Percentiles rank a stretch among this genome's conserved stretches.
Conservation (phyloP, 2,113 vertebrate genomes). For the Chrysemys picta region DNA sequence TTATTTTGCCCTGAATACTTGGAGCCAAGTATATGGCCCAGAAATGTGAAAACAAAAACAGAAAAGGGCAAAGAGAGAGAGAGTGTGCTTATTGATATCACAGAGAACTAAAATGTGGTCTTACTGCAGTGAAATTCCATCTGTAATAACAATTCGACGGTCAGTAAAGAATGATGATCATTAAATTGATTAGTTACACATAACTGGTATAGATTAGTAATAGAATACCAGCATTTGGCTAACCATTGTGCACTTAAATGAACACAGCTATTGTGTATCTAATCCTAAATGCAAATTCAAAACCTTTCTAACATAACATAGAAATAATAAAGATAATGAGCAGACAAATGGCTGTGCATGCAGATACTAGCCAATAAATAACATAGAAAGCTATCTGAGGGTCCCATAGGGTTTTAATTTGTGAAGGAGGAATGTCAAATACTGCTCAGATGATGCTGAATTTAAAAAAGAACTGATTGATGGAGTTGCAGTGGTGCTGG, state of each 20-base stretch:
- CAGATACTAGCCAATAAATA: not conserved
- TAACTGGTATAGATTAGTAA: not conserved
- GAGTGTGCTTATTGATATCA: not conserved
- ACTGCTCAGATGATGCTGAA: not conserved
- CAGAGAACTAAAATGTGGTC: not conserved
- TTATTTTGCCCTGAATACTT: not conserved
- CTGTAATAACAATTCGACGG: accelerated
- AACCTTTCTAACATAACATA: not conserved
- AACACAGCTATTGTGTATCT: not conserved
- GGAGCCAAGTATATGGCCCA: accelerated
- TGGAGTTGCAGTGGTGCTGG: not conserved
- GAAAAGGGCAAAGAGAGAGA: not conserved
- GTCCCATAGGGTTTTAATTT: not conserved
- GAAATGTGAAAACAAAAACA: not conserved
- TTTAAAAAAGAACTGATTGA: not conserved
- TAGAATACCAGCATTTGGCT: not conserved
- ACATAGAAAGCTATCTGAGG: not conserved
- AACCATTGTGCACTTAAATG: not conserved
- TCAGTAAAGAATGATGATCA: not conserved
- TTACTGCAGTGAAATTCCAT: not conserved
- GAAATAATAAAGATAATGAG: not conserved
- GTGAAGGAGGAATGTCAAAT: not conserved
- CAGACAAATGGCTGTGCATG: not conserved
- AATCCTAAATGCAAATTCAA: not conserved
- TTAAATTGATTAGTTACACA: not conserved